Base-by-base conservation (phyloP, 2,113 vertebrate species). In the Phalacrocorax pelagicus region DNA sequence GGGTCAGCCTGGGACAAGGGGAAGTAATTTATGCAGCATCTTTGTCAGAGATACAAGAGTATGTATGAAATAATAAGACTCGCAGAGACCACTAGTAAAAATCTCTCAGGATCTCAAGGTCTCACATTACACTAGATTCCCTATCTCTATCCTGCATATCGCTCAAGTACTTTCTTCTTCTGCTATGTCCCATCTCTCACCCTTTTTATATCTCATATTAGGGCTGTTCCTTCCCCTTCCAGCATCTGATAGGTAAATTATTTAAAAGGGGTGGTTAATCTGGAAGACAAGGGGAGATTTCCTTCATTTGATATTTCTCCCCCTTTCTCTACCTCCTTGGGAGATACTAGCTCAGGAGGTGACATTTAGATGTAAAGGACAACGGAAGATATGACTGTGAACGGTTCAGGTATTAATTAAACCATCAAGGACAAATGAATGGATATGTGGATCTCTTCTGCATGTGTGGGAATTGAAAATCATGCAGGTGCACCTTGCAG, bases 1-100 rank as follows among this genome's bases (percentile, higher is more conserved):
- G 73, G 95, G 95, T 96, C 89, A 96, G 52, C 55, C 84, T 87
- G 94, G 95, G 82, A 97, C 94, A 96, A 95, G 94, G 63, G 42
- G 88, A 92, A 92, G 80, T 95, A 95, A 97, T 97, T 97, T 96
- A 95, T 96, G 85, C 81, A 79, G 54, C 49, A 46, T 58, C 94
- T 95, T 95, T 95, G 92, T 95, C 87, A 81, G 73, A 95, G 65
- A 69, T 74, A 86, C 40, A 77, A 95, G 91, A 91, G 89, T 96
- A 95, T 92, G 54, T 51, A 88, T 91, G 85, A 96, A 97, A 95
- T 97, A 96, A 96, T 92, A 61, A 94, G 85, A 85, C 66, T 93
- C 52, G 36, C 72, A 75, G 87, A 95, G 85, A 88, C 77, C 80
- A 89, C 95, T 95, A 97, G 70, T 46, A 87, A 94, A 94, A 92